Evolutionary conservation across 2,113 vertebrate species (phyloP).

Genomic region (Ictidomys tridecemlineatus): DNA sequence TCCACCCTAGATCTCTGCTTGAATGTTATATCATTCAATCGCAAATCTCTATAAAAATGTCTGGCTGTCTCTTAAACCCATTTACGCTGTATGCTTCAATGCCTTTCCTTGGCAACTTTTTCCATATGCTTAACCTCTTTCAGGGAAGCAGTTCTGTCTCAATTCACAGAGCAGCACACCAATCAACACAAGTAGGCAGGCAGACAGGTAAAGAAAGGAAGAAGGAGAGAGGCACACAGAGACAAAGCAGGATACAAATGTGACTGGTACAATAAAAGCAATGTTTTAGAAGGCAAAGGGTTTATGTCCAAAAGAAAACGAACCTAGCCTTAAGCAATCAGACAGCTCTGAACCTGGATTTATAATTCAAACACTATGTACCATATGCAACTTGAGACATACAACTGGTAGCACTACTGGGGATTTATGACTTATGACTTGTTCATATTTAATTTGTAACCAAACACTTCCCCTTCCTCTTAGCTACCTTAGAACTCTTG

Average conservation of each 20-base stretch:
- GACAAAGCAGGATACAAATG: conserved; percentile 46
- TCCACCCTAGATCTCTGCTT: conserved; percentile 60
- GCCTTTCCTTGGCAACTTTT: conserved; percentile 75
- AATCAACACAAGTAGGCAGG: conserved; percentile 57
- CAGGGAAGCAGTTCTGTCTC: conserved; percentile 73
- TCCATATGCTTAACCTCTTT: conserved; percentile 77
- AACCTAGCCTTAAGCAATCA: conserved; percentile 74
- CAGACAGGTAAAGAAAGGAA: conserved; percentile 46
- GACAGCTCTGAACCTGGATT: conserved; percentile 86
- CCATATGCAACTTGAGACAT: conserved; percentile 89
- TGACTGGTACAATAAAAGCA: conserved; percentile 63
- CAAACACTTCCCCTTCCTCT: conserved; percentile 98
- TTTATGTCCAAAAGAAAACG: conserved; percentile 69
- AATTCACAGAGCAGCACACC: conserved; percentile 71
- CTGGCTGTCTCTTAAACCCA: conserved; percentile 74
- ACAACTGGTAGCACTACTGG: conserved; percentile 88
- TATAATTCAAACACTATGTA: conserved; percentile 89
- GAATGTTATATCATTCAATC: conserved; percentile 65
- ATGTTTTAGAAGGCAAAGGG: conserved; percentile 60
- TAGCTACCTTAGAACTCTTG: conserved; percentile 93
- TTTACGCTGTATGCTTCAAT: conserved; percentile 80
- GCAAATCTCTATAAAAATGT: conserved; percentile 81
- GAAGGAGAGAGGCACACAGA: not conserved
- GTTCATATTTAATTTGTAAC: conserved; percentile 99
- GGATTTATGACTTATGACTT: conserved; percentile 97